Evolutionary conservation across 2,113 vertebrate genomes (phyloP).

Genomic region (Leptodactylus fuscus): DNA sequence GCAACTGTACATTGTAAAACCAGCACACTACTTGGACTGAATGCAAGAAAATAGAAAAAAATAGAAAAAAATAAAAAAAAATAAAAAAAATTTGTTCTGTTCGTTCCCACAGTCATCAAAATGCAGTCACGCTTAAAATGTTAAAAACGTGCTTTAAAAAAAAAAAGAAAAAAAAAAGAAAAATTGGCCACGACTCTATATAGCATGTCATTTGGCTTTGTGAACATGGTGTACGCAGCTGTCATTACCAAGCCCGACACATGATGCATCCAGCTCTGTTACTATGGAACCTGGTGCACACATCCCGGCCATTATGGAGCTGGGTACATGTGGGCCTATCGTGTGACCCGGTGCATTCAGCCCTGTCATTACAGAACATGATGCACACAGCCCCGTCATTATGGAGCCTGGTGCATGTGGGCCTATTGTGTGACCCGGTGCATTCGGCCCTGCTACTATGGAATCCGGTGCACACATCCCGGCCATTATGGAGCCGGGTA

Average conservation of each 20-base stretch:
- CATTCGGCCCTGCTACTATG: too few species aligned
- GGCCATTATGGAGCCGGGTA: too few species aligned
- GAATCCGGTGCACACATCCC: too few species aligned
- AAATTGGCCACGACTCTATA: not conserved
- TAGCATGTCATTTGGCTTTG: not conserved
- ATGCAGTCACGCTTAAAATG: slow-evolving; percentile 4
- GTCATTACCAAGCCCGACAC: too few species aligned
- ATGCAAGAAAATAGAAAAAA: not conserved
- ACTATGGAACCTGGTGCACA: too few species aligned
- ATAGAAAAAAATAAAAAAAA: too few species aligned
- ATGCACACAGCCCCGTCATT: not conserved
- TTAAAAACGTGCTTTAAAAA: not conserved
- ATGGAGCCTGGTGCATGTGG: not conserved
- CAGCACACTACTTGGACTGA: slow-evolving; percentile 14
- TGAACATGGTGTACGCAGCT: not conserved
- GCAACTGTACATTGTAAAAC: slow-evolving; percentile 53
- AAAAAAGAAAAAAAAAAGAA: not conserved
- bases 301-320: too few species aligned
- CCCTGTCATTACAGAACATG: not conserved
- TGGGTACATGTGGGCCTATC: too few species aligned
- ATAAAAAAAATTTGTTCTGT: not conserved
- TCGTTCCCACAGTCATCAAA: slow-evolving; percentile 8
- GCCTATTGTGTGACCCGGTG: too few species aligned
- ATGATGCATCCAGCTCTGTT: too few species aligned
- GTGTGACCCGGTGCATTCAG: not conserved